Evolutionary conservation across 2,797 vertebrate species (phyloP), one percentile per base, ranked within the genome.

Genomic region (Acomys russatus): DNA sequence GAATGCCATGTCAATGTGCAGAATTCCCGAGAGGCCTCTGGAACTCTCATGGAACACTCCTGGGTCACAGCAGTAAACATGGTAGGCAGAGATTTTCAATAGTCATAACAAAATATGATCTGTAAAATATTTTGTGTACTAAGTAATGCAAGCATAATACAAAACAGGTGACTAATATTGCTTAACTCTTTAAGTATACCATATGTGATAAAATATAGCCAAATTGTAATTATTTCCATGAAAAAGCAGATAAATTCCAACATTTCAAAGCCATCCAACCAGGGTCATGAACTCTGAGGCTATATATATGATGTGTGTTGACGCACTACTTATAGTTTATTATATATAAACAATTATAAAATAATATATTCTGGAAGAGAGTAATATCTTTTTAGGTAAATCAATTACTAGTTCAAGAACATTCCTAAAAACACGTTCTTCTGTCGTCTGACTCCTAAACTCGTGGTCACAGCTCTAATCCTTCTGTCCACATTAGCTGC

Each of bases 121-220:
- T 92, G 59, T 92, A 93, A 92, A 95, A 96, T 97, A 97, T 87
- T 97, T 97, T 86, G 64, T 94, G 33, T 92, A 92, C 87, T 96
- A 96, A 97, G 97, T 97, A 97, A 97, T 97, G 74, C 30, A 94
- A 96, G n/a, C 28, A 5, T 97, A 98, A 98, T 97, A 91, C 63
- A 96, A 97, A 96, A 88, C 94, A 97, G 95, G 90, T 92, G 96
- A 94, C 92, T 94, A 97, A 96, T 95, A 95, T 89, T 96, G 49
- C 90, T 83, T 95, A 96, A 95, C 89, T 95, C 78, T 94, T 98
- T 97, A 84, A 96, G 38, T 70, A 23, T 83, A 92, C 92, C 96
- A 97, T 95, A 94, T 98, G 96, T 94, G 93, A 94, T 88, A 96
- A 89, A 97, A 92, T 92, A 80, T 83, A 94, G 97, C 93, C 97